Evolutionary conservation across 2,797 vertebrate species (phyloP), one percentile per base, ranked within the genome.

Genomic region (Oreonectes daqikongensis): DNA sequence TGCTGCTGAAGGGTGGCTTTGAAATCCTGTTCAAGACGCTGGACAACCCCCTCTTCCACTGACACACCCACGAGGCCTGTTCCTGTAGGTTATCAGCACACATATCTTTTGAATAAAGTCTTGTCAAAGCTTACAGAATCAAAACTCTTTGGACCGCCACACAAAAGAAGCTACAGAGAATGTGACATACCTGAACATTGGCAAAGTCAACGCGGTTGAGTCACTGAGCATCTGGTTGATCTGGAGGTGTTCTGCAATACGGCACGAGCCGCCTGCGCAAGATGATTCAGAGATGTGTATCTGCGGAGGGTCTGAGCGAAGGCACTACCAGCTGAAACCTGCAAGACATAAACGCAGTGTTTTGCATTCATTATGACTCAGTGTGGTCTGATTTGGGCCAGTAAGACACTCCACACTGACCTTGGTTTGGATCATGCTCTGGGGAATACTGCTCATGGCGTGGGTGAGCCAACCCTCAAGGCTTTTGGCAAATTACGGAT

Each of bases 161-260:
- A 22, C 2, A 26, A 15, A 57, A 15, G 22, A 26, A 14, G 46
- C 52, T 9, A 60, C 14, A 15, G 28, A 60, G 38, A 17, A 3
- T 12, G 10, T 35, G 59, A 61, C 30, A 1, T 35, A 99, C 98
- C 96, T 99, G 98, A 72, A 99, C 98, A 0, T 99, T 99, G 85
- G 96, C 96, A 0, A 99, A 99, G 88, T 99, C 98, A 10, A 99
- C 98, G 0, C 98, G 94, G 87, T 99, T 99, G 86, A 99, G 85
- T 99, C 98, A 10, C 95, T 98, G 79, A 99, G 96, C 98, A 99
- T 99, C 94, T 99, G 98, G 93, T 95, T 98, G 85, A 99, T 99
- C 90, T 99, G 98, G 97, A 97, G 0, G 97, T 96, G 91, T 99
- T 99, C 88, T 99, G 98, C 77, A 99, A 93, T 84, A 99, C 98